Evolutionary conservation across 2,888 invertebrate genomes (phyloP).

Genomic region (Caenorhabditis sp.): DNA sequence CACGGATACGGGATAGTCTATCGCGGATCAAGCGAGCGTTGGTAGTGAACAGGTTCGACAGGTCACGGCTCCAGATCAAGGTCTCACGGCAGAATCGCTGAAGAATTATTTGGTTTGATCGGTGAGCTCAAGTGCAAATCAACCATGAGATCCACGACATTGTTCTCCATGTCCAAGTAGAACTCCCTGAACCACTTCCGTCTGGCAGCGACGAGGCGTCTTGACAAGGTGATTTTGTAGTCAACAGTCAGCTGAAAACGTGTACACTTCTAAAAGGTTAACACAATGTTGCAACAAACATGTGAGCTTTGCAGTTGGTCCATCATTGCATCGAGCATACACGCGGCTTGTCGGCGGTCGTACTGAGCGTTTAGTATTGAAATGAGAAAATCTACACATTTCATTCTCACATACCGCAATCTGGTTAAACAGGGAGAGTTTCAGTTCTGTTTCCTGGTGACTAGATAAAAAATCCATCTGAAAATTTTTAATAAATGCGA

Average conservation of each 20-base stretch:
- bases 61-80: constrained; percentile 4
- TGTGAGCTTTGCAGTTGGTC: constrained; percentile 20
- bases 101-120: neutral
- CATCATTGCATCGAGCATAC: constrained; percentile 32
- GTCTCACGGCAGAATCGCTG: constrained; percentile 5
- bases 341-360: constrained; percentile 28
- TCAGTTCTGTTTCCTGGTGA: neutral
- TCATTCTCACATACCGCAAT: constrained; percentile 4
- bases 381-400: neutral
- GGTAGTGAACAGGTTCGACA: constrained; percentile 10
- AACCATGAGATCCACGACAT: too few species aligned
- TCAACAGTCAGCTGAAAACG: constrained; percentile 25
- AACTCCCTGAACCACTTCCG: constrained; percentile 23
- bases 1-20: constrained; percentile 23
- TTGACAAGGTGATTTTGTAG: constrained; percentile 7
- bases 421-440: neutral
- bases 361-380: constrained; percentile 3
- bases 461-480: constrained; percentile 20
- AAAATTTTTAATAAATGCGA: neutral
- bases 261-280: too few species aligned
- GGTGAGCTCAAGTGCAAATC: too few species aligned
- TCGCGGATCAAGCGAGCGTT: constrained; percentile 40
- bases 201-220: constrained; percentile 10
- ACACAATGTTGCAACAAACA: too few species aligned
- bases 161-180: constrained; percentile 1